Evolutionary conservation across 1,140 invertebrate species (phyloP), one percentile per base, ranked within the genome.

Genomic region (Homalodisca vitripennis): DNA sequence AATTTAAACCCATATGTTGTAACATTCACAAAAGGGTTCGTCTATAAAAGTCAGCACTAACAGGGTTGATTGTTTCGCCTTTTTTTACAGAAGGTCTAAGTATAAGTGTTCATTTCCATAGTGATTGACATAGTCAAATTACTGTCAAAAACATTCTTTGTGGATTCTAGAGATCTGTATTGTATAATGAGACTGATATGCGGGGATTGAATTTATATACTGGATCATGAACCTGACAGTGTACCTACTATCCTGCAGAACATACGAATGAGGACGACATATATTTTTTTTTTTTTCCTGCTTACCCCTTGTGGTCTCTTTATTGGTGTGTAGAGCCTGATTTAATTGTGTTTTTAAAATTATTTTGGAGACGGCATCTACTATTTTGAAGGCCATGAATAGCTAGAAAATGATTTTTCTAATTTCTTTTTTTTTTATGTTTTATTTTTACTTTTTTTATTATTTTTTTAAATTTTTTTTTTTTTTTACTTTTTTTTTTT

Each of bases 1-100:
- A 24, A 47, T 46, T 72, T 26, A 46, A 72, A 63, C 26, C 51
- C 47, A 13, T 71, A 22, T 32, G 71, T n/a, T 71, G 34, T 72
- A 71, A 24, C 53, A 0, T 69, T 70, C 55, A 51, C 34, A 64
- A 65, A 70, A 71, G n/a, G 1, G 65, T 69, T 24, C 55, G 41
- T 48, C 67, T 51, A 71, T 70, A 71, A 53, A 17, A 20, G 41
- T 66, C 32, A 6, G 20, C 32, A 66, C 17, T 3, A 41, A 66
- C 32, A 3, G n/a, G 31, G 26, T 32, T 34, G 24, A 32, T 20
- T 3, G 17, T 24, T 17, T n/a, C n/a, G 2, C 34, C 41, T 32
- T n/a, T n/a, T n/a, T 41, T 66, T 32, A 14, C 64, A 66, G 3
- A 22, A 66, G 20, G n/a, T 20, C 2, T n/a, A 32, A n/a, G 6